Evolutionary conservation across 23 tunicate genomes (phyloP).

Genomic region (Diplosoma virens): DNA sequence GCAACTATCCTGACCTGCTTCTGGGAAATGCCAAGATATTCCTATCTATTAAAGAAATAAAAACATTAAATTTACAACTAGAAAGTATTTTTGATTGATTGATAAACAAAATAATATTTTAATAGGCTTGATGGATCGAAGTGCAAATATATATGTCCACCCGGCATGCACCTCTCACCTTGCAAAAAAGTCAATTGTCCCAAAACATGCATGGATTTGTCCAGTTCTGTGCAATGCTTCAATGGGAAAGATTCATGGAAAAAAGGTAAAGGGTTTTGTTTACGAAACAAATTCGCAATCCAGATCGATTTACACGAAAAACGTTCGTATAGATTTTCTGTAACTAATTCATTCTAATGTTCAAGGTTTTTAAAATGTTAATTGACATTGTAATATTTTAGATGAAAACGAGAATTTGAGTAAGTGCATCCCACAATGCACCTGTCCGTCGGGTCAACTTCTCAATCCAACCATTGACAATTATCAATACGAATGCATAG

Average conservation of each 20-base stretch:
- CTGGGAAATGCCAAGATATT: too few relatives aligned
- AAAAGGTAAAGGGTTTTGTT: background rate
- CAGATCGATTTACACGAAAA: too few relatives aligned
- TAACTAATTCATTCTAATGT: too few relatives aligned
- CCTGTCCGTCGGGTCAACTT: conserved; percentile 44
- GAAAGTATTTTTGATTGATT: too few relatives aligned
- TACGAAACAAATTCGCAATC: background rate
- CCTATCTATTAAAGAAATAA: too few relatives aligned
- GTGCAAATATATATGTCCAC: conserved; percentile 45
- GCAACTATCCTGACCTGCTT: too few relatives aligned
- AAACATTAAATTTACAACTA: too few relatives aligned
- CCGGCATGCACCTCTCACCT: conserved; percentile 39
- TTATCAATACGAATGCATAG: conserved; percentile 39
- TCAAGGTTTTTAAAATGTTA: too few relatives aligned
- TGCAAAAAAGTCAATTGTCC: conserved; percentile 34
- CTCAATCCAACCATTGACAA: conserved; percentile 30
- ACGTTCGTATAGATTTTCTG: too few relatives aligned
- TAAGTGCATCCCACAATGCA: conserved; percentile 59
- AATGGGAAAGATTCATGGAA: background rate
- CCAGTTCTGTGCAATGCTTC: conserved; percentile 21
- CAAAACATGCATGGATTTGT: conserved; percentile 34
- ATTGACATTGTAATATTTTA: conserved; percentile 40
- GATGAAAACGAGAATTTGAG: too few relatives aligned
- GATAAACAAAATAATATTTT: too few relatives aligned
- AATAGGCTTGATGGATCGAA: conserved; percentile 9